A percentile compares a stretch with the other conserved stretches of the same genome.
Conservation (phyloP, 2,888 invertebrate genomes). For the Sepioteuthis lessoniana region DNA sequence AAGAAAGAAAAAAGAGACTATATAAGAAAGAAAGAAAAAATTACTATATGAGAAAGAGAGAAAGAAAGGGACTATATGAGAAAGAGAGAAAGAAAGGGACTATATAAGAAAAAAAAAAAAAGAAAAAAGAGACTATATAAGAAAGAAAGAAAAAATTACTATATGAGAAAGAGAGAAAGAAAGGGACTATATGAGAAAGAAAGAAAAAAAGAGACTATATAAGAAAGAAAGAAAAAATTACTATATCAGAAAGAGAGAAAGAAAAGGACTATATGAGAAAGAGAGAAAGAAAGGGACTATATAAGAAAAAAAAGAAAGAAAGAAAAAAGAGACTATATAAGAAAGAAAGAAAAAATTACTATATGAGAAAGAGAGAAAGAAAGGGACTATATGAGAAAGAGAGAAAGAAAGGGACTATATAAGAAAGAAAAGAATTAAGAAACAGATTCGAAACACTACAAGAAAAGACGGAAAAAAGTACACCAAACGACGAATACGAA, state of each 20-base stretch:
- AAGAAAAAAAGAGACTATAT: neutral
- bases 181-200: neutral
- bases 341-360: neutral
- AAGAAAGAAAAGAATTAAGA: neutral
- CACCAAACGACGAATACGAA: too few species aligned
- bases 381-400: neutral
- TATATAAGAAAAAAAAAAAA: too few species aligned
- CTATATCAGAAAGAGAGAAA: neutral
- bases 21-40: neutral
- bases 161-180: neutral
- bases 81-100: neutral
- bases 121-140: neutral
- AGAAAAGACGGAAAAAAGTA: too few species aligned
- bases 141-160: neutral
- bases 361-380: neutral
- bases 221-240: neutral
- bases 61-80: too few species aligned
- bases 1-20: too few species aligned
- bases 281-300: neutral
- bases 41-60: neutral
- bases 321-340: neutral
- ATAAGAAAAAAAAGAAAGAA: too few species aligned
- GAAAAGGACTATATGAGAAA: neutral
- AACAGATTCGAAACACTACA: too few species aligned
- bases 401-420: neutral